These are phyloP conservation scores for Caenorhabditis sp. DNA, from an alignment of 2,888 invertebrate genomes.

Conservation along the genomic window DNA sequence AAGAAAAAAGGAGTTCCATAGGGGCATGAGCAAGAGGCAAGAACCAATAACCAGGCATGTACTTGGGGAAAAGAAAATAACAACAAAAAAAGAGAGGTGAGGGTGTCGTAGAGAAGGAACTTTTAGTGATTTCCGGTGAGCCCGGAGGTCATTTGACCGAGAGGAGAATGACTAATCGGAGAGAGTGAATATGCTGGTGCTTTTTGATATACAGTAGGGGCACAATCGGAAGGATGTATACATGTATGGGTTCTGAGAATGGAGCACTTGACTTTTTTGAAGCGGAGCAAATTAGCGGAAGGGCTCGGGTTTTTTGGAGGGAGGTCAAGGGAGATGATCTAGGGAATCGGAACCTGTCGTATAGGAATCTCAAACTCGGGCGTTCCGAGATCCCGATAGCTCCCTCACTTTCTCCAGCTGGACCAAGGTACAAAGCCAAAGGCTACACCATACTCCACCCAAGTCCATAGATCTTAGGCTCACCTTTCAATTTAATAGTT, in stretches of 20 bases:
- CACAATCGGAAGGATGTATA: slow-evolving; percentile 21
- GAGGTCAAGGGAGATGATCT: neutral
- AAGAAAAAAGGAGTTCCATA: slow-evolving; percentile 12
- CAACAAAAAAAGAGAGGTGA: slow-evolving; percentile 26
- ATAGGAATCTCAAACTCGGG: too few relatives aligned
- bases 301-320: neutral
- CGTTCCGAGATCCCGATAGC: too few relatives aligned
- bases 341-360: neutral
- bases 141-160: slow-evolving; percentile 51
- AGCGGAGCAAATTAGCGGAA: slow-evolving; percentile 10
- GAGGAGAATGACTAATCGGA: slow-evolving; percentile 38
- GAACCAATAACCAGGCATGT: slow-evolving; percentile 50
- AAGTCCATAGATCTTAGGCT: too few relatives aligned
- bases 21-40: neutral
- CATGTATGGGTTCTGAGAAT: neutral
- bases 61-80: neutral
- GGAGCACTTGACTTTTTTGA: neutral
- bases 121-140: slow-evolving; percentile 39
- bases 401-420: too few relatives aligned
- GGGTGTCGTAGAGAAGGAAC: slow-evolving; percentile 38
- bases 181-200: neutral
- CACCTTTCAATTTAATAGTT: too few relatives aligned
- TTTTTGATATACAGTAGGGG: slow-evolving; percentile 29
- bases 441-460: too few relatives aligned
- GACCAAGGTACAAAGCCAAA: too few relatives aligned